Evolutionary conservation across 30 jellyfish, hydroid and myxozoan genomes (phyloP).

Genomic region (Aurelia aurita): DNA sequence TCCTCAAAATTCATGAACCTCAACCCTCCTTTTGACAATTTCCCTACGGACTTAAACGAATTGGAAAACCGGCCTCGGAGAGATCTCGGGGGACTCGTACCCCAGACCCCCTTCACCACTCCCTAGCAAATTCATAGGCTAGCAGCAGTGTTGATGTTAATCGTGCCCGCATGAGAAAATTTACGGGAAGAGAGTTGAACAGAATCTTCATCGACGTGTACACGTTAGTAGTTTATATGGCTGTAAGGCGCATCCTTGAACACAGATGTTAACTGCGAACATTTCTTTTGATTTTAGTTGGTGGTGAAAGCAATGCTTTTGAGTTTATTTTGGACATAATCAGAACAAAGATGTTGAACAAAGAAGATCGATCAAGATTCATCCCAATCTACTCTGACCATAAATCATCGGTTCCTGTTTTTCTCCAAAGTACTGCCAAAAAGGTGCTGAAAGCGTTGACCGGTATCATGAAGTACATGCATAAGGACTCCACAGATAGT

Average conservation of each 20-base stretch:
- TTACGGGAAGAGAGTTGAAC: too few relatives aligned
- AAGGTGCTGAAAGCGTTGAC: slow-evolving; percentile 23
- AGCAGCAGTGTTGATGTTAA: too few relatives aligned
- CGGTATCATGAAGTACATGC: neutral
- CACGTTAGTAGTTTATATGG: neutral
- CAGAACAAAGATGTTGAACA: slow-evolving; percentile 22
- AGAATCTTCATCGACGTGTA: too few relatives aligned
- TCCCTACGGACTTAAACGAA: too few relatives aligned
- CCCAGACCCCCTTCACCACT: too few relatives aligned
- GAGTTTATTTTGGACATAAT: slow-evolving; percentile 34
- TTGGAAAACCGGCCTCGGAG: too few relatives aligned
- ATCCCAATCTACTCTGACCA: slow-evolving; percentile 44
- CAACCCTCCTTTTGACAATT: too few relatives aligned
- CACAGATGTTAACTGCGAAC: neutral
- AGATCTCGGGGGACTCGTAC: too few relatives aligned
- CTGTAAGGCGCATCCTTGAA: neutral
- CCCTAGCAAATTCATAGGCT: too few relatives aligned
- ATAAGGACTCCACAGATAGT: too few relatives aligned
- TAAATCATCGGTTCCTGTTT: slow-evolving; percentile 13
- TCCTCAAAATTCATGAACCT: too few relatives aligned
- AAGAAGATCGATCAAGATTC: slow-evolving; percentile 26
- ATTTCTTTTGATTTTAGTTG: neutral
- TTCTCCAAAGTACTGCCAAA: slow-evolving; percentile 16
- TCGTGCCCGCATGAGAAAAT: too few relatives aligned
- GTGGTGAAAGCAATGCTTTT: slow-evolving; percentile 12